phyloP scores from a whole-genome alignment of 53 echinoderm and acorn worm genomes.

The Hippasteria phrygiana region DNA sequence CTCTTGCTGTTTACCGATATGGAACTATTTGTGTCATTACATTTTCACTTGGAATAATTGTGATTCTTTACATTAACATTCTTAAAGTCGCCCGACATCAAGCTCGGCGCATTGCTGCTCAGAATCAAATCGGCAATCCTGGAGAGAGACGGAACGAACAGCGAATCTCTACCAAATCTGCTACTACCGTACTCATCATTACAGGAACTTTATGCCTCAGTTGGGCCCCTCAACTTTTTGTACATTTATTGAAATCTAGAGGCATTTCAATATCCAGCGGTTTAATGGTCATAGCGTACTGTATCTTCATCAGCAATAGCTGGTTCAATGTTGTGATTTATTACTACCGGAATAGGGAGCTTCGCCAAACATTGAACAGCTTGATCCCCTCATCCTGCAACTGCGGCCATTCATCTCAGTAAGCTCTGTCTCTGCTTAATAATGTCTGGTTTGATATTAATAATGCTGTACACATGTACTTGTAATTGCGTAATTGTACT shows the following conservation, averaged over 20 bases:
- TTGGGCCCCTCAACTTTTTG: neutral
- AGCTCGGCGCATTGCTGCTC: slow-evolving; percentile 43
- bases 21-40: neutral
- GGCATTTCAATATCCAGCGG: neutral
- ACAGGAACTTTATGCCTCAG: neutral
- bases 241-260: neutral
- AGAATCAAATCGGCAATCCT: slow-evolving; percentile 1
- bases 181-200: slow-evolving; percentile 36
- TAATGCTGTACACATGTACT: no score
- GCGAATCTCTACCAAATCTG: slow-evolving; percentile 16
- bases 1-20: neutral
- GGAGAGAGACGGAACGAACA: neutral
- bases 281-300: neutral
- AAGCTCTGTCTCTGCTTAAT: neutral
- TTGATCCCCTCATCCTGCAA: neutral
- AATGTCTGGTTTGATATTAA: neutral
- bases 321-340: slow-evolving; percentile 62
- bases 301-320: slow-evolving; percentile 32
- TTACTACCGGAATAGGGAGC: slow-evolving; percentile 41
- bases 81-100: slow-evolving; percentile 28
- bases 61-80: slow-evolving; percentile 19
- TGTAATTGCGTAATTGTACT: no score
- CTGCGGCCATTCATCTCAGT: neutral
- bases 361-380: slow-evolving; percentile 28
- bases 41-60: neutral